phyloP scores from a whole-genome alignment of 2,888 invertebrate genomes.

The Drosophila mimica region DNA sequence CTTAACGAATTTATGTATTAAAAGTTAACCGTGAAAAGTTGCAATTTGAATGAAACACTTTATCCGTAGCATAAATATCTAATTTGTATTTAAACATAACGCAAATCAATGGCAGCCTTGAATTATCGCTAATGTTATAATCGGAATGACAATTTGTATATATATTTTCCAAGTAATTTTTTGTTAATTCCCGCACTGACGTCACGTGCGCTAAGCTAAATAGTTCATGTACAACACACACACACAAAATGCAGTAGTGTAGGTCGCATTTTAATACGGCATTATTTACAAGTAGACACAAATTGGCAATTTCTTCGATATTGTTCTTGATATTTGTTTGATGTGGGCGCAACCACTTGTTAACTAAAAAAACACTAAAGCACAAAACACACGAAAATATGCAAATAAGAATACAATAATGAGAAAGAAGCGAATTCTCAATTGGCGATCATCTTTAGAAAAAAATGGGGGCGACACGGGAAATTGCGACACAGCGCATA shows the following conservation, averaged over 20 bases:
- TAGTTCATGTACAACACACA: constrained; percentile 16
- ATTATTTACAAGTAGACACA: constrained; percentile 25
- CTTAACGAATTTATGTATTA: background rate
- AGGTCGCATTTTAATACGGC: background rate
- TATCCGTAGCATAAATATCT: background rate
- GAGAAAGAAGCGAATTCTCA: background rate
- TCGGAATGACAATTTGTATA: constrained; percentile 1
- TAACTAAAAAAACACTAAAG: constrained; percentile 20
- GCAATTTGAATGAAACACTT: background rate
- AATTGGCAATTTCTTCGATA: constrained; percentile 16
- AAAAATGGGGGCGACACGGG: constrained; percentile 1
- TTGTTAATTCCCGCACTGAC: constrained; percentile 31
- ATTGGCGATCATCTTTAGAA: constrained; percentile 3
- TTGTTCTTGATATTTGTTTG: constrained; percentile 1
- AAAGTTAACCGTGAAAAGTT: background rate
- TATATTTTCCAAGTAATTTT: constrained; percentile 3
- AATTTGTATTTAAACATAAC: background rate
- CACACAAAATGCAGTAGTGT: constrained; percentile 10
- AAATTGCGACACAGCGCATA: constrained; percentile 30
- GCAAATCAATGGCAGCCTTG: constrained; percentile 1
- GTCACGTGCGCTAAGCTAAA: constrained; percentile 44
- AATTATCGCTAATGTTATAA: constrained; percentile 3
- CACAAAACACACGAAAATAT: background rate
- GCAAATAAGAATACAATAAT: background rate
- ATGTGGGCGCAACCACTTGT: constrained; percentile 39